Evolutionary conservation across 2,888 invertebrate species (phyloP).

Genomic region (Trachelus tabidus): DNA sequence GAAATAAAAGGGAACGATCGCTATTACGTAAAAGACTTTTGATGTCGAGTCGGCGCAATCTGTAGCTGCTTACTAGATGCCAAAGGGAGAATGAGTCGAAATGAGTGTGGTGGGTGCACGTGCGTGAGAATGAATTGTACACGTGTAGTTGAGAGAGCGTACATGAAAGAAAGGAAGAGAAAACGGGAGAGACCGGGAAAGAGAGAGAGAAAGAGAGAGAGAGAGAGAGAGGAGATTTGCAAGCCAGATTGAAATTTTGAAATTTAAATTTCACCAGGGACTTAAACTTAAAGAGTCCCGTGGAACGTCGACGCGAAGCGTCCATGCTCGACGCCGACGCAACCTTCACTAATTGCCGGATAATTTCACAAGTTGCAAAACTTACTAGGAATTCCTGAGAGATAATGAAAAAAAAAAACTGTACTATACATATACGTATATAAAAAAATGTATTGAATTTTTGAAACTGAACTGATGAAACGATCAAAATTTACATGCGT

Average conservation of each 20-base stretch:
- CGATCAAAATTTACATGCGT: not conserved
- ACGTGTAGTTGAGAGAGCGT: not conserved
- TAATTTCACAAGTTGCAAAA: conserved; percentile 44
- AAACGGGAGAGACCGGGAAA: conserved; percentile 29
- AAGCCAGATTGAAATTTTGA: conserved; percentile 70
- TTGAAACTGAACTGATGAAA: not conserved
- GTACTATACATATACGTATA: not conserved
- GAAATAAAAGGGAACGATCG: conserved; percentile 36
- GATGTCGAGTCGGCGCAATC: conserved; percentile 60
- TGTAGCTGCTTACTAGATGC: conserved; percentile 43
- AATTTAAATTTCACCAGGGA: conserved; percentile 67
- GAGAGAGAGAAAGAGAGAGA: conserved; percentile 38
- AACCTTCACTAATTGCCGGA: conserved; percentile 56
- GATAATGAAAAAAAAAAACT: not conserved
- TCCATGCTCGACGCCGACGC: not conserved
- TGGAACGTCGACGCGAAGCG: not conserved
- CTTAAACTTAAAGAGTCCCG: conserved; percentile 60
- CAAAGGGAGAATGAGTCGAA: conserved; percentile 32
- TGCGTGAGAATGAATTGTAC: conserved; percentile 17
- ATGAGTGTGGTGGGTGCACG: conserved; percentile 31
- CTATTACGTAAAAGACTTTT: conserved; percentile 60
- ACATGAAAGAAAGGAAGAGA: not conserved
- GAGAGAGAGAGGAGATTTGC: conserved; percentile 64
- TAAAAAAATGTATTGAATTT: not conserved
- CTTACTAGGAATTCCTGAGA: not conserved